Evolutionary conservation across 2,797 vertebrate genomes (phyloP).

Genomic region (Oreochromis mossambicus): DNA sequence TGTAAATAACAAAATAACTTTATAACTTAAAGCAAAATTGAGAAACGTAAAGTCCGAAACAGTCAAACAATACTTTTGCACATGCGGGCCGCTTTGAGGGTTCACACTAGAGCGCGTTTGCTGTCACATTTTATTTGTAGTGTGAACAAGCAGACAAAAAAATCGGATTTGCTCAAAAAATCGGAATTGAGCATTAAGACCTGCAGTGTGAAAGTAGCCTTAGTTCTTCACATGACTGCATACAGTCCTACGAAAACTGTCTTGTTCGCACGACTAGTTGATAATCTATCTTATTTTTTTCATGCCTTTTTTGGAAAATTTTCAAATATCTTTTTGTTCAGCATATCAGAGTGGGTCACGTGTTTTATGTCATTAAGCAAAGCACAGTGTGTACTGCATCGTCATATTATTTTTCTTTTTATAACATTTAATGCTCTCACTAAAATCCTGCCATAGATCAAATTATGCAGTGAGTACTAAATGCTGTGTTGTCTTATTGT

Average conservation of each 20-base stretch:
- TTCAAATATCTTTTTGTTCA: not conserved
- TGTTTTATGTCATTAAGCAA: not conserved
- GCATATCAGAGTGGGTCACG: not conserved
- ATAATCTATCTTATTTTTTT: not conserved
- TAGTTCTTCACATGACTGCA: not conserved
- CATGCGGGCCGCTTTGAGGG: not conserved
- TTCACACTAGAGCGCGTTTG: rapidly evolving
- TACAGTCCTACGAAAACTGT: not conserved
- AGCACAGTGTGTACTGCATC: not conserved
- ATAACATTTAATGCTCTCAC: slow-evolving; percentile 22
- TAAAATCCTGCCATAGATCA: slow-evolving; percentile 64
- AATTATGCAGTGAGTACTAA: slow-evolving; percentile 72
- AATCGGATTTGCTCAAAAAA: no score
- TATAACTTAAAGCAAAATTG: not conserved
- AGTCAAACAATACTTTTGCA: not conserved
- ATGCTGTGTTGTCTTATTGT: slow-evolving; percentile 7
- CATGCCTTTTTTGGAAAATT: not conserved
- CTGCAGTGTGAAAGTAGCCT: not conserved
- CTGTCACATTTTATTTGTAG: not conserved
- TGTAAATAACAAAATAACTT: not conserved
- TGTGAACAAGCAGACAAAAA: not conserved
- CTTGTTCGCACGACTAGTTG: not conserved
- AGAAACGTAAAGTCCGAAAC: not conserved
- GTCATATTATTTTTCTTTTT: not conserved
- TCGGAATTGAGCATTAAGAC: not conserved